phyloP scores from a whole-genome alignment of 2,113 vertebrate genomes.

The Python bivittatus region DNA sequence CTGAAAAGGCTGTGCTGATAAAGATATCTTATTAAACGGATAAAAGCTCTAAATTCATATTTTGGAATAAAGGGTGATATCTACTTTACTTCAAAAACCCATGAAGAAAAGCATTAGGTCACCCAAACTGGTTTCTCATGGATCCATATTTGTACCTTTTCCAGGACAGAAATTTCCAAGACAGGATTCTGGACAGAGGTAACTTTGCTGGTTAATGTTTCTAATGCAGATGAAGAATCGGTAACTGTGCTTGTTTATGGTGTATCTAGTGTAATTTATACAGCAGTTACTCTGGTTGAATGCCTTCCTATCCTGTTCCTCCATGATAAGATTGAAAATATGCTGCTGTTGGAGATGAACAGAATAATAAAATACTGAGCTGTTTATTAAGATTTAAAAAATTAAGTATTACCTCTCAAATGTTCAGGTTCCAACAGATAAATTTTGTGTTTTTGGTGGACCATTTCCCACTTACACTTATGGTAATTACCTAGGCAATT shows the following conservation, averaged over 20 bases:
- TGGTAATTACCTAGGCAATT: constrained; percentile 22
- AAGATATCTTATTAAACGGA: constrained; percentile 30
- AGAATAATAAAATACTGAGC: background rate
- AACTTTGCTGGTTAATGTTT: constrained; percentile 16
- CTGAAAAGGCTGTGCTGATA: constrained; percentile 35
- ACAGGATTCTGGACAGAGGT: constrained; percentile 66
- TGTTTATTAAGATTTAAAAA: background rate
- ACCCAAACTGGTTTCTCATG: constrained; percentile 61
- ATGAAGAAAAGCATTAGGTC: constrained; percentile 61
- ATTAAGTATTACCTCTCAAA: background rate
- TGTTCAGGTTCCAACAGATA: background rate
- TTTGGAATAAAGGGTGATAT: constrained; percentile 41
- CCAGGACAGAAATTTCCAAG: constrained; percentile 54
- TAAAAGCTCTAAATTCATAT: constrained; percentile 15
- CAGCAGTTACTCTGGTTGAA: background rate
- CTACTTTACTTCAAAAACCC: constrained; percentile 30
- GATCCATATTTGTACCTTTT: constrained; percentile 70
- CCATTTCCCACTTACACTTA: background rate
- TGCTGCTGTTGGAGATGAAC: background rate
- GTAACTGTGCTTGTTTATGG: background rate
- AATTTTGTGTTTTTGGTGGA: background rate
- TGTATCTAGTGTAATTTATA: constrained; percentile 3
- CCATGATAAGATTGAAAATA: background rate
- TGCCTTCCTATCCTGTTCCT: constrained; percentile 19
- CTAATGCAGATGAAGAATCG: background rate